Evolutionary conservation across 1,140 invertebrate genomes (phyloP).

Genomic region (Triops cancriformis): DNA sequence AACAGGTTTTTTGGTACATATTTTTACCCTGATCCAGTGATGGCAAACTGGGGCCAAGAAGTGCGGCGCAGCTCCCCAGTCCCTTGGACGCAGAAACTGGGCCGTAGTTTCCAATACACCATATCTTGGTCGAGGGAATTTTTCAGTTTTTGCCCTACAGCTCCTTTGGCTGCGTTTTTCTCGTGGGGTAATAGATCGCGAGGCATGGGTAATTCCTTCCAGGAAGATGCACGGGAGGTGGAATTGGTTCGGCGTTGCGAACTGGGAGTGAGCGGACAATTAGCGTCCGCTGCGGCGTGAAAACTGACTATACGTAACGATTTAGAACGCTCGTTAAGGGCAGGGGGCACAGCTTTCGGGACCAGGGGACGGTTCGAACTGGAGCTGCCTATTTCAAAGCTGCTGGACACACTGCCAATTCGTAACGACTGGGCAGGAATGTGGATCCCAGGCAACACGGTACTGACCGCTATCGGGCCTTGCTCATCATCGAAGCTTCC

Average conservation of each 20-base stretch:
- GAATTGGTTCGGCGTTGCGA: not conserved
- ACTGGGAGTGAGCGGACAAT: not conserved
- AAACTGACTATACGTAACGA: constrained; percentile 20
- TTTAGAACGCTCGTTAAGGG: constrained; percentile 28
- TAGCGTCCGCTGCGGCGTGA: not conserved
- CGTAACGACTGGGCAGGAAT: constrained; percentile 15
- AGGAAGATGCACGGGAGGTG: not conserved
- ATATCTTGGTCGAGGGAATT: not conserved
- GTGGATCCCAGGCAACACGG: not conserved
- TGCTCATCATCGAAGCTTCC: constrained; percentile 1
- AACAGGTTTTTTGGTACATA: not conserved
- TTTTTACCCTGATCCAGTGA: constrained; percentile 29
- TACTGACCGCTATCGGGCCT: not conserved
- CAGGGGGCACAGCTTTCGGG: constrained; percentile 19
- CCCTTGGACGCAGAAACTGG: constrained; percentile 18
- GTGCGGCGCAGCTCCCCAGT: constrained; percentile 1
- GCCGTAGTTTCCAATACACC: constrained; percentile 19
- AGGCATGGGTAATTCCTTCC: not conserved
- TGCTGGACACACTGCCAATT: constrained; percentile 25
- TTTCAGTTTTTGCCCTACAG: not conserved
- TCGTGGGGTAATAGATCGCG: not conserved
- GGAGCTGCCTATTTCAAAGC: constrained; percentile 50
- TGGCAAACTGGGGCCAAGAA: constrained; percentile 28
- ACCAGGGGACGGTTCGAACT: constrained; percentile 21
- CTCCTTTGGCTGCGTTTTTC: not conserved